Base-by-base conservation (phyloP, 2,797 vertebrate species). In the Xyrichtys novacula region DNA sequence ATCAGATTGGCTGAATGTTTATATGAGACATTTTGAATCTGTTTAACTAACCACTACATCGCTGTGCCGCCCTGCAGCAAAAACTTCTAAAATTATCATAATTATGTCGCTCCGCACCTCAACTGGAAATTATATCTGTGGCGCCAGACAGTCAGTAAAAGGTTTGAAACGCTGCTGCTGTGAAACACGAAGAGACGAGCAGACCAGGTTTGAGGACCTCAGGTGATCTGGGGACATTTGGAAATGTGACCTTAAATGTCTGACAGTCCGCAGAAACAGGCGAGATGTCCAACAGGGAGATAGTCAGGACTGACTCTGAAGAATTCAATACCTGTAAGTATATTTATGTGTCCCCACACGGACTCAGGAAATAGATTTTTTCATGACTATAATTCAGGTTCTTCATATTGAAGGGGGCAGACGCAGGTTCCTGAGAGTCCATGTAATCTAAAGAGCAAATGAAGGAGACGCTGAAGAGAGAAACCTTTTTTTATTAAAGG, bases 51-150 rank as follows among this genome's bases (percentile, higher is more conserved):
- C n/a, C n/a, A n/a, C n/a, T n/a, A n/a, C n/a, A n/a, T n/a, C n/a
- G n/a, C n/a, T n/a, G n/a, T n/a, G n/a, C n/a, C n/a, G n/a, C n/a
- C n/a, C 50, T 56, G 69, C 71, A 75, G 46, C 66, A 67, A 68
- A 50, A 73, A 61, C 68, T 78, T 29, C n/a, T n/a, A 74, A 59
- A 76, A 78, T 77, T 65, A 81, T 78, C 47, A 67, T 75, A 69
- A 75, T 78, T 70, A 78, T 48, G 63, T 67, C 72, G 69, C 47
- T 74, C 43, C 55, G 76, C 47, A 40, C 74, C 69, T 54, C 62
- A 75, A 76, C 64, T 72, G 63, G 76, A 64, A 81, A 55, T 59
- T 60, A 76, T 70, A 74, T 66, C 76, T 71, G 52, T 54, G 39
- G 49, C 29, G 31, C 50, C 54, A 74, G 57, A 31, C 40, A 52